Percentiles rank a stretch among this genome's conserved stretches.
These are phyloP conservation scores for Vulpes lagopus DNA, from an alignment of 2,113 vertebrate genomes.

Conservation along the genomic window DNA sequence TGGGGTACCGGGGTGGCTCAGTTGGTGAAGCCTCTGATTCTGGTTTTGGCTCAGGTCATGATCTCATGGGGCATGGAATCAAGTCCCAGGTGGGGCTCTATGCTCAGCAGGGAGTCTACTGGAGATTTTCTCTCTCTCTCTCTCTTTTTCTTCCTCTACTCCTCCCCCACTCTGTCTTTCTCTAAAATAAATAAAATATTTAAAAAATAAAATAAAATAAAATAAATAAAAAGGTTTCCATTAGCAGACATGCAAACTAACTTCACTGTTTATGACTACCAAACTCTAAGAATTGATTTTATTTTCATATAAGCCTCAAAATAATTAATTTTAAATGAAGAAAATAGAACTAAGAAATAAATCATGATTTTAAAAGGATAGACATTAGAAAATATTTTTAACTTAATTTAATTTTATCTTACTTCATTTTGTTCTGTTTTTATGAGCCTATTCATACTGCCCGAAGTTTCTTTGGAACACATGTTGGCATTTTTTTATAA, in stretches of 20 bases:
- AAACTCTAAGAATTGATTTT: conserved; percentile 60
- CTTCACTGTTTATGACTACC: conserved; percentile 54
- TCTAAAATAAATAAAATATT: neutral
- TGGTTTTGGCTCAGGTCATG: neutral
- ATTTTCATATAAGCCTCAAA: conserved; percentile 23
- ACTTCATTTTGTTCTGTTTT: neutral
- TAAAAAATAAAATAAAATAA: neutral
- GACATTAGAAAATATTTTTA: neutral
- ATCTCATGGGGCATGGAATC: neutral
- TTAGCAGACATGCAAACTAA: conserved; percentile 45
- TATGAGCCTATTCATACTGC: neutral
- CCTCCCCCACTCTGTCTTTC: neutral
- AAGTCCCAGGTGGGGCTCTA: neutral
- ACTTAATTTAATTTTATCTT: neutral
- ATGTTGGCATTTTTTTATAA: neutral
- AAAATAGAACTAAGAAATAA: conserved; percentile 45
- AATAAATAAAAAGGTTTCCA: conserved; percentile 10
- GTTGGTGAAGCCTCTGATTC: neutral
- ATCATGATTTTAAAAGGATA: neutral
- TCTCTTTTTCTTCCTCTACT: neutral
- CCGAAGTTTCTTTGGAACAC: neutral
- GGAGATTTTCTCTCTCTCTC: neutral
- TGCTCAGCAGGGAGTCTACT: neutral
- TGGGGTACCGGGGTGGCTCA: neutral
- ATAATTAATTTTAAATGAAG: conserved; percentile 57